Base-by-base conservation (phyloP, 1,140 invertebrate genomes). In the Ganaspis sp. region DNA sequence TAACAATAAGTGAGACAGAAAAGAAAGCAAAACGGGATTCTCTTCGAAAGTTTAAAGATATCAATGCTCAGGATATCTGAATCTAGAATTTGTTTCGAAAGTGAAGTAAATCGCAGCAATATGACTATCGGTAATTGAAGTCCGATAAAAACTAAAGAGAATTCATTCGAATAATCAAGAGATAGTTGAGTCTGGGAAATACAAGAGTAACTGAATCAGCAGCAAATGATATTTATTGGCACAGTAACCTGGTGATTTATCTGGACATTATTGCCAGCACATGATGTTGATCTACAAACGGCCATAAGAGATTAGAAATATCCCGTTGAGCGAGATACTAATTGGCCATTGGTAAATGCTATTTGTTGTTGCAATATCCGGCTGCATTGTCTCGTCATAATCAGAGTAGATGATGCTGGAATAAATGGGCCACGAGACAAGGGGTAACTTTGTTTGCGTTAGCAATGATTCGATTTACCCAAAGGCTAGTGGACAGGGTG, bases 401-500 rank as follows among this genome's bases (percentile, higher is more conserved):
- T 64, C 58, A 64, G 23, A n/a, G 26, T 29, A n/a, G 73, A 70
- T 77, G 77, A 76, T 77, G 76, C 19, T 70, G 77, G 70, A 76
- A 75, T 76, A 71, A 78, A 83, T 74, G 78, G 74, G 70, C 76
- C 26, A 42, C 40, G 17, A 73, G 73, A 79, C 45, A 81, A 75
- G 77, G 73, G 79, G 80, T 83, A 83, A 83, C 79, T 81, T 81
- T 75, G 81, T 81, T 83, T 74, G 79, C 78, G 81, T 83, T 83
- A 76, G 70, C 79, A 40, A 74, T 81, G 77, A 83, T 83, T 83
- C 81, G 81, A 83, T 83, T 83, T 81, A 74, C 69, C 77, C 77
- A 73, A 74, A 83, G 81, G 81, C 58, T n/a, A 64, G 58, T 83
- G 77, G 79, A 72, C 79, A 75, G 77, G 77, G 77, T 80, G 80